Evolutionary conservation across 2,113 vertebrate species (phyloP).

Genomic region (Cricetomys ansorgei): DNA sequence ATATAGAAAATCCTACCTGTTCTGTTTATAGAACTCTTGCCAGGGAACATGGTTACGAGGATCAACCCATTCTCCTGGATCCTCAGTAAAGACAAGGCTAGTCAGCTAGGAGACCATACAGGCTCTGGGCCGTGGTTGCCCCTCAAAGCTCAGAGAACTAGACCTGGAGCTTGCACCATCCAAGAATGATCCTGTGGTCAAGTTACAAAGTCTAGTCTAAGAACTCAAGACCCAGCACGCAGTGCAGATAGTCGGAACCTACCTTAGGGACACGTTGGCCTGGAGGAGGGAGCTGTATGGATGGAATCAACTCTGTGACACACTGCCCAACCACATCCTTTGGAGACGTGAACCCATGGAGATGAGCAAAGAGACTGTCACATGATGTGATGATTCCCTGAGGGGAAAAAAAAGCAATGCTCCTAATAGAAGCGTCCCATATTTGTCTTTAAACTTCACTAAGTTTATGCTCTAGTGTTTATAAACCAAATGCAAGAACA

Average conservation of each 20-base stretch:
- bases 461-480: background rate
- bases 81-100: background rate
- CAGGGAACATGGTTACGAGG: background rate
- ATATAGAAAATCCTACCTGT: background rate
- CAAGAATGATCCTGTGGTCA: background rate
- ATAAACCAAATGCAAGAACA: background rate
- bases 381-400: slow-evolving; percentile 92
- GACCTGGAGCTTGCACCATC: background rate
- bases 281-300: slow-evolving; percentile 90
- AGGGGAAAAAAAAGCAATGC: slow-evolving; percentile 46
- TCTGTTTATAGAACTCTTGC: background rate
- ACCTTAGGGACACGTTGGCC: slow-evolving; percentile 91
- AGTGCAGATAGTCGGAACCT: accelerated
- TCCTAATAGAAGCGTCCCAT: accelerated
- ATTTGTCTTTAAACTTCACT: background rate
- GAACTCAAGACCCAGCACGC: accelerated
- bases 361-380: slow-evolving; percentile 91
- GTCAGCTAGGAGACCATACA: accelerated
- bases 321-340: slow-evolving; percentile 89
- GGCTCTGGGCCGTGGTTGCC: background rate
- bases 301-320: slow-evolving; percentile 91
- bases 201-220: background rate
- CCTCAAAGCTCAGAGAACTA: background rate
- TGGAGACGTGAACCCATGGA: slow-evolving; percentile 89
- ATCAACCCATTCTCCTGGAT: background rate